These are phyloP conservation scores for Salvelinus alpinus DNA, from an alignment of 2,113 vertebrate genomes.

Conservation along the genomic window DNA sequence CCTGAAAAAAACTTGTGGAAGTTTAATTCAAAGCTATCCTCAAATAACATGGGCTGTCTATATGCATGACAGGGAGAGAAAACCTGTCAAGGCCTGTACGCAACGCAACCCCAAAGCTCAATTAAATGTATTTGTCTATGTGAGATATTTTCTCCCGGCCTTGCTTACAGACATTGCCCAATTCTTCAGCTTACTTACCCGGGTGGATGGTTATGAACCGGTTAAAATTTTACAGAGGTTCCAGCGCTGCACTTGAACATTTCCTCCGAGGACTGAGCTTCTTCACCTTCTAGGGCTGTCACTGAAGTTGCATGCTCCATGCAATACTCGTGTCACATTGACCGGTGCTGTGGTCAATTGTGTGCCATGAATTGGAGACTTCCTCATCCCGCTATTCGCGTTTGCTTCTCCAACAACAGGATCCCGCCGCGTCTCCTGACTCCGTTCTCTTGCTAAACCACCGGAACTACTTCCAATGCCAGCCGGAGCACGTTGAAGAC, in stretches of 20 bases:
- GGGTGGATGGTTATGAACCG: constrained; percentile 39
- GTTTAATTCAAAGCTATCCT: constrained; percentile 39
- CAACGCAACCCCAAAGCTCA: constrained; percentile 21
- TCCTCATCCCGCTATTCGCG: constrained; percentile 32
- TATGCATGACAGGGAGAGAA: constrained; percentile 40
- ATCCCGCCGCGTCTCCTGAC: constrained; percentile 59
- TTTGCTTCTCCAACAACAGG: constrained; percentile 48
- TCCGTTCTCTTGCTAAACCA: constrained; percentile 54
- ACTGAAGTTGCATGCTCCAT: constrained; percentile 31
- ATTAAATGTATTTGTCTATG: constrained; percentile 12
- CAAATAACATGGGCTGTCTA: constrained; percentile 3
- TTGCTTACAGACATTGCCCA: constrained; percentile 21
- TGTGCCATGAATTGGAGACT: constrained; percentile 46
- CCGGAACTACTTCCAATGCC: constrained; percentile 77
- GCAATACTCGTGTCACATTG: constrained; percentile 41
- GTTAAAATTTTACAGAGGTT: constrained; percentile 42
- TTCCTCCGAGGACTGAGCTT: constrained; percentile 57
- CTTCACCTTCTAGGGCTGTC: constrained; percentile 33
- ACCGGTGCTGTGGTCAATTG: constrained; percentile 58
- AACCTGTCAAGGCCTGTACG: constrained; percentile 49
- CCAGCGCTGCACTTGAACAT: constrained; percentile 57
- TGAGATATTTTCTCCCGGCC: constrained; percentile 19
- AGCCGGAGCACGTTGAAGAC: constrained; percentile 69
- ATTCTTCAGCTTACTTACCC: constrained; percentile 60
- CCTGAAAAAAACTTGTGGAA: constrained; percentile 47